Base-by-base conservation (phyloP, 2,797 vertebrate species). In the Sarcoramphus papa region DNA sequence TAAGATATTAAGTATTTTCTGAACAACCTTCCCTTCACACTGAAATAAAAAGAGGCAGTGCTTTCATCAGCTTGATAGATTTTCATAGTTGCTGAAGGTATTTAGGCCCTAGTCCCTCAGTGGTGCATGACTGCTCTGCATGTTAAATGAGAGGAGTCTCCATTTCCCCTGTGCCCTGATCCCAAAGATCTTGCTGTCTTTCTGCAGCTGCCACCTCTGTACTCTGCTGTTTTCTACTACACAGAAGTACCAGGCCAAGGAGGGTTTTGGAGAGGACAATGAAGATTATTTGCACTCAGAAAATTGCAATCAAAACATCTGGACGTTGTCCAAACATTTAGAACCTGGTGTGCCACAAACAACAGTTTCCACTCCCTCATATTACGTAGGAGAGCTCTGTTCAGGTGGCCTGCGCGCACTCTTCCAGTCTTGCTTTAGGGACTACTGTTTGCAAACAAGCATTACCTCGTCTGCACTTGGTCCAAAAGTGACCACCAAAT, bases 71-170 rank as follows among this genome's bases (percentile, higher is more conserved):
- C 47, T 70, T 33, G 33, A 53, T 19, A 51, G 18, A 19, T 85
- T 78, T 81, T 37, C 31, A 7, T 23, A 21, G 24, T 17, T 33
- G 60, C 41, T 53, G 64, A 75, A 78, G 25, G 28, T 54, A 27
- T 24, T 56, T 45, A 22, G 31, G 41, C 31, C 24, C 41, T 43
- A 33, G 28, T 50, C 51, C 47, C 43, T 31, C 14, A 7, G 16
- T 35, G 35, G 31, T 31, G 24, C 17, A 5, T 9, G 37, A 21
- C 51, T 77, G 64, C 56, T 84, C 74, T 35, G n/a, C 33, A 18
- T 0, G 0, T 25, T 30, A 33, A 41, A 20, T 14, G 40, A 72
- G 16, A 72, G 35, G 35, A 56, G 14, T 23, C 41, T 60, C 47
- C 22, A 4, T 40, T 56, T 67, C 41, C 31, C 30, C 14, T 8